Evolutionary conservation across 2,888 invertebrate species (phyloP).

Genomic region (Leptopilina drosophilae): DNA sequence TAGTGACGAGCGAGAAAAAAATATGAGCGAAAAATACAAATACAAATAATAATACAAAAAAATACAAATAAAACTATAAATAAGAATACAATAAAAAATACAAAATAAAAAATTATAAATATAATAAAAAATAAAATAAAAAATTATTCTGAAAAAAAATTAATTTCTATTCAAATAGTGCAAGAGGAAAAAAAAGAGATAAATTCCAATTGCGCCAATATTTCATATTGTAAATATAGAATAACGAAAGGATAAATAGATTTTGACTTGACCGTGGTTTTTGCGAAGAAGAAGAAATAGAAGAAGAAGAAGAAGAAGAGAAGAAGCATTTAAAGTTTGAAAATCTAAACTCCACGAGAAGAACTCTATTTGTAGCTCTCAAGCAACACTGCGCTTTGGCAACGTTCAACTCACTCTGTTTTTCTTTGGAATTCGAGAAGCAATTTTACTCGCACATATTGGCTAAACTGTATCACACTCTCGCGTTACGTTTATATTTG

Average conservation of each 20-base stretch:
- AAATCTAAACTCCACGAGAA: constrained; percentile 41
- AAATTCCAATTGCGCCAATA: too few species aligned
- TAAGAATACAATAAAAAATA: too few species aligned
- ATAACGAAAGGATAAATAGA: neutral
- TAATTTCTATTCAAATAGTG: too few species aligned
- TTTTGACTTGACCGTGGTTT: constrained; percentile 26
- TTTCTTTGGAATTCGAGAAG: constrained; percentile 53
- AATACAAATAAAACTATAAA: neutral
- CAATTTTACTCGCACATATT: constrained; percentile 37
- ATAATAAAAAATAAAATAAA: too few species aligned
- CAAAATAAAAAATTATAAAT: too few species aligned
- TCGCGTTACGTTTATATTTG: constrained; percentile 20
- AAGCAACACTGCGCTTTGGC: constrained; percentile 45
- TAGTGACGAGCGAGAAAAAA: neutral
- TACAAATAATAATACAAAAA: neutral
- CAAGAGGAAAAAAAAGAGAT: too few species aligned
- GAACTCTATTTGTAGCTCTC: constrained; percentile 44
- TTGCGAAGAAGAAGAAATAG: neutral
- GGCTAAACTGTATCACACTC: constrained; percentile 1
- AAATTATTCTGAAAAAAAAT: too few species aligned
- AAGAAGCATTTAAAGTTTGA: constrained; percentile 21
- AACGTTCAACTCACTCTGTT: constrained; percentile 42
- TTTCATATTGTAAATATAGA: too few species aligned
- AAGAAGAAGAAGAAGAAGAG: too few species aligned
- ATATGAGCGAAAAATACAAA: neutral